Evolutionary conservation across 2,113 vertebrate genomes (phyloP).

Genomic region (Lophius piscatorius): DNA sequence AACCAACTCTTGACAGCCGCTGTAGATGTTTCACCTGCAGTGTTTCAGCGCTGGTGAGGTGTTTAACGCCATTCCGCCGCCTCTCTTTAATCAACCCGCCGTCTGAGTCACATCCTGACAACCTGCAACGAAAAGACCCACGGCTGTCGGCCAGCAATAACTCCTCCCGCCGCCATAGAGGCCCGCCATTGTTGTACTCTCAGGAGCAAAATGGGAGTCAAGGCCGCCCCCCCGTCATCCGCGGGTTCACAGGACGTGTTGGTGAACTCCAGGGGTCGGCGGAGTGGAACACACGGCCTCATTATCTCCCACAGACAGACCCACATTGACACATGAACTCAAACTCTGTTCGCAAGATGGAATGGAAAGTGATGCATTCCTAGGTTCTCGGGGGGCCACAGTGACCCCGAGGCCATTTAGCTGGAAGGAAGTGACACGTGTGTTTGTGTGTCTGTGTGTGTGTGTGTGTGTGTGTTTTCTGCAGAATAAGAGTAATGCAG

Average conservation of each 20-base stretch:
- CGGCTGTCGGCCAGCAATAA: background rate
- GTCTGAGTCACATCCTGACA: constrained; percentile 30
- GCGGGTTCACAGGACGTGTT: constrained; percentile 34
- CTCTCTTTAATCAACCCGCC: constrained; percentile 16
- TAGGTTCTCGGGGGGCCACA: constrained; percentile 26
- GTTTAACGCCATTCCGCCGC: constrained; percentile 6
- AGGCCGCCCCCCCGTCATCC: constrained; percentile 15
- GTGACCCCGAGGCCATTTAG: constrained; percentile 29
- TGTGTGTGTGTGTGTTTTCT: background rate
- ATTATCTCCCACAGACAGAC: constrained; percentile 50
- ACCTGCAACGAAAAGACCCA: constrained; percentile 9
- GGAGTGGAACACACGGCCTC: constrained; percentile 46
- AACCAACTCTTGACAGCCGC: background rate
- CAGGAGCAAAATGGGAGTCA: background rate
- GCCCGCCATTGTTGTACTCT: constrained; percentile 13
- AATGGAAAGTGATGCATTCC: constrained; percentile 41
- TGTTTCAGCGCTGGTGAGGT: background rate
- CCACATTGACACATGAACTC: constrained; percentile 22
- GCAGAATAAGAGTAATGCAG: background rate
- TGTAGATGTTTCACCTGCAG: background rate
- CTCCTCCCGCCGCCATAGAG: constrained; percentile 7
- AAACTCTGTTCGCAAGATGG: constrained; percentile 10
- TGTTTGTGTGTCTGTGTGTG: background rate
- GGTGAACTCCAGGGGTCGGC: constrained; percentile 37
- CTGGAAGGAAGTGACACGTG: background rate